Conservation (phyloP, 1,140 invertebrate species). For the Brachionus angularis region DNA sequence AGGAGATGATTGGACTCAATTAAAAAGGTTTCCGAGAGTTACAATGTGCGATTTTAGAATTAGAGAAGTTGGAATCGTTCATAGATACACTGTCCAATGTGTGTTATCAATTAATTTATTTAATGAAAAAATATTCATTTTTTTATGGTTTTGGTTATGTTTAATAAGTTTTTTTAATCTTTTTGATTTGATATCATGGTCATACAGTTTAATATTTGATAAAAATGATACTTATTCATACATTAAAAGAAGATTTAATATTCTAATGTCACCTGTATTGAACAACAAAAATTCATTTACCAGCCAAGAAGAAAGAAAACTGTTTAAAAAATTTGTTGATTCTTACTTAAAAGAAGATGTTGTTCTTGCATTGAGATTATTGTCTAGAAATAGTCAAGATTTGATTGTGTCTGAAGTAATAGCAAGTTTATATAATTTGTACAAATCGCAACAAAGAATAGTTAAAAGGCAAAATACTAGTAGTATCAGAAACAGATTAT, state of each 20-base stretch:
- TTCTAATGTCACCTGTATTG: not conserved
- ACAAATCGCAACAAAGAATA: too few species aligned
- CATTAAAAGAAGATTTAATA: conserved; percentile 6
- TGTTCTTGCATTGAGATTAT: conserved; percentile 12
- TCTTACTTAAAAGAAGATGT: conserved; percentile 42
- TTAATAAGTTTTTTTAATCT: conserved; percentile 30
- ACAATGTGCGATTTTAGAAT: conserved; percentile 61
- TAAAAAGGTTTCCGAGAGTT: conserved; percentile 59
- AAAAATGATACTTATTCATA: conserved; percentile 6
- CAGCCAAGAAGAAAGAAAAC: not conserved
- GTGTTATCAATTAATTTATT: conserved; percentile 46
- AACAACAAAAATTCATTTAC: not conserved
- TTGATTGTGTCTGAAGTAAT: conserved; percentile 34
- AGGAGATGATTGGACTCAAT: conserved; percentile 56
- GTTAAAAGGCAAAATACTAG: too few species aligned
- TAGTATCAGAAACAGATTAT: too few species aligned
- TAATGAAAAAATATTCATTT: conserved; percentile 46
- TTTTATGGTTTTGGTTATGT: conserved; percentile 42
- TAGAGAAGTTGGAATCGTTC: conserved; percentile 55
- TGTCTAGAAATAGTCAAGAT: conserved; percentile 31
- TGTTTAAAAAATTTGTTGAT: conserved; percentile 29
- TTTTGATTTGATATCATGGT: conserved; percentile 32
- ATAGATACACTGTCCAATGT: conserved; percentile 45
- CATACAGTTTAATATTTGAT: conserved; percentile 6
- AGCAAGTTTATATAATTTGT: conserved; percentile 25